Evolutionary conservation across 1,140 invertebrate species (phyloP), one percentile per base, ranked within the genome.

Genomic region (Venturia canescens): DNA sequence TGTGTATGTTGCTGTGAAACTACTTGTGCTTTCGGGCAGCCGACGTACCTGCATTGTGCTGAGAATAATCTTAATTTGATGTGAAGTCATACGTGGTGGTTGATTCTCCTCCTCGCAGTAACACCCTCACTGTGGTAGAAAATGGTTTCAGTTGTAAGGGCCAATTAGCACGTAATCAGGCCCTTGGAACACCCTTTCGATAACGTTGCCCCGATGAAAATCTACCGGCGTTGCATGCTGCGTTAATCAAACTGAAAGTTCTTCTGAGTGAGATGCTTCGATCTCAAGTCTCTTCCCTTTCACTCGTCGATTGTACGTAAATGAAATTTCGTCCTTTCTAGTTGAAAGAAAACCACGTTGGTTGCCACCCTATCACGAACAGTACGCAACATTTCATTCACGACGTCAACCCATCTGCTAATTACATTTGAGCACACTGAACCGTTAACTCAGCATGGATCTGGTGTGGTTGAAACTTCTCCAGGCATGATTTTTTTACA

Each of bases 141-240:
- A 38, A 71, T 38, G 21, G 6, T 44, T 15, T 6, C 34, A 31
- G 69, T 71, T 38, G 38, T n/a, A n/a, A 48, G 69, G 48, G 69
- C 69, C 69, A 71, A 71, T 71, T 71, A 71, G 69, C 38, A 71
- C 69, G 69, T 71, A 71, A 71, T 71, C 69, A 71, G 69, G 69
- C 69, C 44, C 69, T 71, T 23, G 69, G 23, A 71, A 71, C n/a
- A 21, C 48, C 34, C n/a, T 18, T 16, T 71, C 13, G 16, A 44
- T 34, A 16, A 38, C 9, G 27, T 44, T 44, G 38, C 38, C 27
- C 67, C 67, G 34, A 70, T 70, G 27, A 70, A 34, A 70, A 70
- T 27, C 69, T 71, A 29, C 38, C 6, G 9, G 11, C 23, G 38
- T 44, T 15, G 38, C 38, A 71, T 34, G 16, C 15, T 15, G 38